Base-by-base conservation (phyloP, 2,797 vertebrate genomes). In the Aplochiton taeniatus region DNA sequence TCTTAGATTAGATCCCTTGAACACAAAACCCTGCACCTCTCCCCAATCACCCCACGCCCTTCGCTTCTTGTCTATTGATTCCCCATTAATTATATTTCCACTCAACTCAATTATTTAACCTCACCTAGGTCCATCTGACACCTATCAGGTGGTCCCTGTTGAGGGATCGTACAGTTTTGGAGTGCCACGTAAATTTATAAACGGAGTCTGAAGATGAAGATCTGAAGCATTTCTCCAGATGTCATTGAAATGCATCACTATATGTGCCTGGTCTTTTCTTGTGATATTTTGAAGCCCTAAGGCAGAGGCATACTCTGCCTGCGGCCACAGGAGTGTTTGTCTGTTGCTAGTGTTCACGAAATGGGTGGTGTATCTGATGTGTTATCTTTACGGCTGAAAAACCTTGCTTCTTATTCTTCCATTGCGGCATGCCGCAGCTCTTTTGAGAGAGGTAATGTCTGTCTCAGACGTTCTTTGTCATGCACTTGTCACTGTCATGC, bases 1-100 rank as follows among this genome's bases (percentile, higher is more conserved):
- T 78, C 78, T 87, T 86, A 87, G 85, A 93, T 92, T 89, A 88
- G 85, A 90, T 89, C 80, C 74, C 75, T 79, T 73, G 65, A 83
- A 79, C 69, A 74, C 75, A 71, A 48, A 62, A 63, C 66, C 52
- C 68, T 52, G 48, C 44, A 58, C 51, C 77, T 70, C 74, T 69
- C 74, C 70, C 82, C 65, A 68, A 17, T 74, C 49, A n/a, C 58
- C 20, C 63, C 72, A 74, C 73, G 68, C 74, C 84, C 78, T 83
- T 78, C 78, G 76, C 65, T 70, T 72, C 83, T 87, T 88, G 85
- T 87, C 83, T 87, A 91, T 92, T 88, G 91, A 92, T 91, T 92
- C 83, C 82, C 84, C 87, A 91, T 92, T 92, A 91, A 92, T 91
- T 92, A 90, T 90, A 85, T 90, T 91, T 90, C 88, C 78, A 74